phyloP scores from a whole-genome alignment of 2,113 vertebrate genomes.

The Podilymbus podiceps region DNA sequence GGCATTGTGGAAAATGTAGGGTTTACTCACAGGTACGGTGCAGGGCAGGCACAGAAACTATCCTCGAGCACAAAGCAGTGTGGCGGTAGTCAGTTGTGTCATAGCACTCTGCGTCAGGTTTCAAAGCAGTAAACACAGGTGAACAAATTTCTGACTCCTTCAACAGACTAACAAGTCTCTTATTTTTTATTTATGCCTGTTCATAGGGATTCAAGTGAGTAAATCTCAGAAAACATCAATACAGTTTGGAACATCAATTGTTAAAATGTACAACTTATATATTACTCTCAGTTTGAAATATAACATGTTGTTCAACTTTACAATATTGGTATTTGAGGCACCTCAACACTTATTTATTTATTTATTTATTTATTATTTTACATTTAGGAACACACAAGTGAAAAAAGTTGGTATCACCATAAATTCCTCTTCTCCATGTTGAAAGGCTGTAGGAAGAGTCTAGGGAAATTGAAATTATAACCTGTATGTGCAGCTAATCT shows the following conservation, averaged over 20 bases:
- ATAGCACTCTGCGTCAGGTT: neutral
- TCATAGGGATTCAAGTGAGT: neutral
- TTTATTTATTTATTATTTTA: too few relatives aligned
- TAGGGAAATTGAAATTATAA: neutral
- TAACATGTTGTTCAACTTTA: neutral
- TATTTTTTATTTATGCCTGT: neutral
- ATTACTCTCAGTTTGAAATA: neutral
- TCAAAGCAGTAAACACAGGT: neutral
- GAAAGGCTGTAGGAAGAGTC: neutral
- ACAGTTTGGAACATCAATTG: neutral
- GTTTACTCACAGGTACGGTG: neutral
- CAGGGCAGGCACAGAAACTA: neutral
- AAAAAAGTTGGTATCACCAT: neutral
- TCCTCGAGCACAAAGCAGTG: neutral
- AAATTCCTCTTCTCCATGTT: neutral
- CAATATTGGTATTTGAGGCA: neutral
- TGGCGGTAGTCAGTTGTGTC: accelerated
- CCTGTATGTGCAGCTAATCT: neutral
- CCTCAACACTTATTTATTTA: neutral
- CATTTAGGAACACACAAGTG: neutral
- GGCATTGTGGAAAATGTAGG: neutral
- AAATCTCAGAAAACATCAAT: neutral
- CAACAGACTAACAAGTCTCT: too few relatives aligned
- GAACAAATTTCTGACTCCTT: neutral
- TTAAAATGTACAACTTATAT: neutral